Conservation (phyloP, 2,888 invertebrate species). For the Acleris emargana region DNA sequence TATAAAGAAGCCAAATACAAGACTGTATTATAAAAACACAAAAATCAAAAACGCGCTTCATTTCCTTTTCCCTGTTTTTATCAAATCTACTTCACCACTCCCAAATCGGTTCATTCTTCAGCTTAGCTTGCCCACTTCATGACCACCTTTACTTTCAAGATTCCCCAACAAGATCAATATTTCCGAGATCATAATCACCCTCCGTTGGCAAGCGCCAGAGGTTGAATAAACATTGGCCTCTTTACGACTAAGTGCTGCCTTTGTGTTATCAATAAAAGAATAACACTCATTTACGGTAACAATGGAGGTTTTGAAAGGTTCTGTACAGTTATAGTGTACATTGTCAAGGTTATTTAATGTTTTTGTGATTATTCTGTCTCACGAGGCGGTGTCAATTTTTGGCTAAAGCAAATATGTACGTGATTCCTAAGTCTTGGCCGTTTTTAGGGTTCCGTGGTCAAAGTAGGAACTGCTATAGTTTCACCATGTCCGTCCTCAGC, state of each 20-base stretch:
- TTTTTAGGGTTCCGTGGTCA: no score
- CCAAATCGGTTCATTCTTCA: neutral
- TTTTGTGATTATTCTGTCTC: neutral
- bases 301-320: conserved; percentile 36
- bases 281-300: conserved; percentile 79
- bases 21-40: no score
- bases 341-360: neutral
- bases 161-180: neutral
- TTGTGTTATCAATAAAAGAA: conserved; percentile 80
- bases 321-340: neutral
- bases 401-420: no score
- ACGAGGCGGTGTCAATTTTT: no score
- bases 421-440: no score
- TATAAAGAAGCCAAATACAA: no score
- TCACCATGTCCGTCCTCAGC: no score
- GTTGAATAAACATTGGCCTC: conserved; percentile 79
- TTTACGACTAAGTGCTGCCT: conserved; percentile 76
- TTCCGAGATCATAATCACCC: conserved; percentile 14
- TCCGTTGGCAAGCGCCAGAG: conserved; percentile 48
- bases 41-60: no score
- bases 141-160: neutral
- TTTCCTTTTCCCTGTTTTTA: neutral
- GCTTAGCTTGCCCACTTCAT: neutral
- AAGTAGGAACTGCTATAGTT: no score
- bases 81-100: neutral